Evolutionary conservation across 2,797 vertebrate genomes (phyloP).

Genomic region (Dendrocincla tyrannina): DNA sequence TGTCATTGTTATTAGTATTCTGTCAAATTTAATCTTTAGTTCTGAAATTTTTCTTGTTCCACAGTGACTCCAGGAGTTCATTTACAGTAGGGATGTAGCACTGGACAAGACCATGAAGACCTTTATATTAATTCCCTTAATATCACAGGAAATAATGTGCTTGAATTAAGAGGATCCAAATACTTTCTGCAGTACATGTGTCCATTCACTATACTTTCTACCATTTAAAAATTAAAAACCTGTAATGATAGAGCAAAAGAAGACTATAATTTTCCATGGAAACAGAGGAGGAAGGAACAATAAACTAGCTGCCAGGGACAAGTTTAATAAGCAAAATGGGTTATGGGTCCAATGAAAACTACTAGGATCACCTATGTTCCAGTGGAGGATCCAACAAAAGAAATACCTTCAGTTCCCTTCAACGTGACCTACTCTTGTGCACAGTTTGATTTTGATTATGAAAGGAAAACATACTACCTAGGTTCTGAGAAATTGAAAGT

Average conservation of each 20-base stretch:
- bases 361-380: not conserved
- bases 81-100: not conserved
- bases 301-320: rapidly evolving
- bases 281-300: not conserved
- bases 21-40: not conserved
- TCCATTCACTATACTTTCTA: not conserved
- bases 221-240: not conserved
- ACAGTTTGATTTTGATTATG: not conserved
- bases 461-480: not conserved
- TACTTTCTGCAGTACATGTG: not conserved
- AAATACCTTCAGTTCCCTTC: not conserved
- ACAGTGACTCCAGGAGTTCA: not conserved
- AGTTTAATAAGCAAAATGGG: not conserved
- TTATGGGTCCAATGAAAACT: not conserved
- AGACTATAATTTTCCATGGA: not conserved
- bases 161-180: not conserved
- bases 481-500: not conserved
- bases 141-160: not conserved
- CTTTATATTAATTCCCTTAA: not conserved
- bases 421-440: not conserved
- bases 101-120: not conserved
- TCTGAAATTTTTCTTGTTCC: not conserved
- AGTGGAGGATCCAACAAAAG: not conserved
- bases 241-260: not conserved
- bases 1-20: not conserved